These are phyloP conservation scores for Tiaroga cobitis DNA, from an alignment of 2,797 vertebrate species.

Conservation along the genomic window DNA sequence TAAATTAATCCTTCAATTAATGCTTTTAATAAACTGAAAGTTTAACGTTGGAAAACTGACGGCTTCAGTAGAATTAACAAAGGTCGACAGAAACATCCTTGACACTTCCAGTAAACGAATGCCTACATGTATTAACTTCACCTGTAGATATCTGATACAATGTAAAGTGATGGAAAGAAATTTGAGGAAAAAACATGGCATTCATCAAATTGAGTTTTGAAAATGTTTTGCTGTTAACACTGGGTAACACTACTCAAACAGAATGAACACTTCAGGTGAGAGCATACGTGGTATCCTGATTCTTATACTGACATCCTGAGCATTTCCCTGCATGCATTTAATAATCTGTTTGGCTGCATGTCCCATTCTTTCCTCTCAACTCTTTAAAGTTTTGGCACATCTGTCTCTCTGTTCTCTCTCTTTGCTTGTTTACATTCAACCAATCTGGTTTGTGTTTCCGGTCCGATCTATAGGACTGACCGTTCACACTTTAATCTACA, in stretches of 20 bases:
- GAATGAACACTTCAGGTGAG: conserved; percentile 26
- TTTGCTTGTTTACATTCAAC: conserved; percentile 14
- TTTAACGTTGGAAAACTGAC: background rate
- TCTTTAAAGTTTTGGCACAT: background rate
- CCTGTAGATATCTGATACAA: background rate
- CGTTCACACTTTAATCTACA: background rate
- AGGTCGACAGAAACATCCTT: background rate
- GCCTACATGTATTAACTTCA: background rate
- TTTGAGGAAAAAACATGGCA: conserved; percentile 4
- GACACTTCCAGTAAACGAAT: conserved; percentile 1
- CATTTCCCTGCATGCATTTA: conserved; percentile 50
- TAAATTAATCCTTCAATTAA: conserved; percentile 8
- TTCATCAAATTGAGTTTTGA: conserved; percentile 11
- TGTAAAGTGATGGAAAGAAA: background rate
- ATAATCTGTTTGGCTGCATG: conserved; percentile 3
- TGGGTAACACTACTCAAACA: background rate
- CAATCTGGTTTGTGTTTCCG: background rate
- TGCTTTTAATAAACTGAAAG: background rate
- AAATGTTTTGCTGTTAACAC: background rate
- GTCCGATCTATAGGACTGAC: background rate
- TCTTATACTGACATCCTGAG: background rate
- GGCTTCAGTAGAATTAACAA: background rate
- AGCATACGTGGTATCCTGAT: conserved; percentile 3
- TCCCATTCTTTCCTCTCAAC: background rate
- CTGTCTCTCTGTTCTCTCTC: background rate